phyloP scores from a whole-genome alignment of 1,140 invertebrate species.

The Rhopalosiphum padi region DNA sequence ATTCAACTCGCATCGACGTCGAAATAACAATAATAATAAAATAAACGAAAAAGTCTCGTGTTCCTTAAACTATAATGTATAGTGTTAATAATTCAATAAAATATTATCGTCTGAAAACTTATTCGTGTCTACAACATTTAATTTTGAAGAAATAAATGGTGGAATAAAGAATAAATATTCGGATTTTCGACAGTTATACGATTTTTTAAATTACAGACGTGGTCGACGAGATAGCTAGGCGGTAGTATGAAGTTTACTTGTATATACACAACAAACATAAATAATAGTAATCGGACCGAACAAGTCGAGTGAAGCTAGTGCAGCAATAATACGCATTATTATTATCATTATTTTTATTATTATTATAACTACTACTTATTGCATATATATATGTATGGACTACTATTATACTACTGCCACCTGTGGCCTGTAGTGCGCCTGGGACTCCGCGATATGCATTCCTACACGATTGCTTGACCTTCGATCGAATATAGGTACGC shows the following conservation, averaged over 20 bases:
- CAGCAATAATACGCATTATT: background rate
- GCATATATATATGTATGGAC: background rate
- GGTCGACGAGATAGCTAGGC: background rate
- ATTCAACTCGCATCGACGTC: background rate
- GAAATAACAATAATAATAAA: background rate
- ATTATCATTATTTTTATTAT: background rate
- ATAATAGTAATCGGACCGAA: constrained; percentile 1
- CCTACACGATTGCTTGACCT: constrained; percentile 52
- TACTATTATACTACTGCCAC: background rate
- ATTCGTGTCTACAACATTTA: background rate
- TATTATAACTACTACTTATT: background rate
- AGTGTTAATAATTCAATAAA: background rate
- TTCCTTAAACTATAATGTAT: background rate
- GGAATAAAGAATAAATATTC: background rate
- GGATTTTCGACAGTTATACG: background rate
- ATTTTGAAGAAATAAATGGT: background rate
- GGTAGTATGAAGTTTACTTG: background rate
- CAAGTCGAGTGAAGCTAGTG: background rate
- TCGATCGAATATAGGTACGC: background rate
- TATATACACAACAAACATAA: background rate
- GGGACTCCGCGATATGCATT: constrained; percentile 4
- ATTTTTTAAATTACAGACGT: background rate
- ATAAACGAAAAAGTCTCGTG: background rate
- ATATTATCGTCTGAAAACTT: background rate
- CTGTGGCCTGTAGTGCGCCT: background rate